A percentile compares a stretch with the other conserved stretches of the same genome.
Evolutionary conservation across 2,888 invertebrate species (phyloP).

Genomic region (Lutraria lutraria): DNA sequence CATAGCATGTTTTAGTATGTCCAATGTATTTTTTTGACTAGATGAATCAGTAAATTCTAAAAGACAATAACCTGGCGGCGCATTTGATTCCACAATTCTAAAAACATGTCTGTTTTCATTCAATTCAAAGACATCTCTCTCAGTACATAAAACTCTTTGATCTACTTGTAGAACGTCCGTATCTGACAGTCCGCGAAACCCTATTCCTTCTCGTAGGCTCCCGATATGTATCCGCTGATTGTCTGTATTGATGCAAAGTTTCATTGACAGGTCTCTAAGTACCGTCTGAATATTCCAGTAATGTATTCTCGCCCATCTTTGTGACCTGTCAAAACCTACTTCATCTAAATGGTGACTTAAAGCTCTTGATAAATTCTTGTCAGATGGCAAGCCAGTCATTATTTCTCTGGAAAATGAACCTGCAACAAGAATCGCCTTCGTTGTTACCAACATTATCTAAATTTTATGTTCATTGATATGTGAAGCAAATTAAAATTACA

Average conservation of each 20-base stretch:
- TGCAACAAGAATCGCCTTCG: not conserved
- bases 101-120: conserved; percentile 2
- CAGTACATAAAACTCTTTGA: not conserved
- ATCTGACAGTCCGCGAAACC: conserved; percentile 13
- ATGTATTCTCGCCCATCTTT: conserved; percentile 33
- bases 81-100: not conserved
- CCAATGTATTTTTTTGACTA: not conserved
- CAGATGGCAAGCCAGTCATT: not conserved
- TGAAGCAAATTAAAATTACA: too few relatives aligned
- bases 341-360: not conserved
- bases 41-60: not conserved
- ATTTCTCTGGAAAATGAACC: not conserved
- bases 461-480: too few relatives aligned
- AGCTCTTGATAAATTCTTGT: conserved; percentile 14
- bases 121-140: not conserved
- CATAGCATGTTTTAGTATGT: not conserved
- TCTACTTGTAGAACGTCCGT: conserved; percentile 30
- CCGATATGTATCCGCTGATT: conserved; percentile 41
- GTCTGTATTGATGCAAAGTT: conserved; percentile 23
- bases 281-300: not conserved
- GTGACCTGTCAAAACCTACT: not conserved
- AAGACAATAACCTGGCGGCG: conserved; percentile 2
- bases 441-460: too few relatives aligned
- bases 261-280: conserved; percentile 28
- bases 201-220: conserved; percentile 42